phyloP scores from a whole-genome alignment of 2,113 vertebrate genomes.

The Oxyura jamaicensis region DNA sequence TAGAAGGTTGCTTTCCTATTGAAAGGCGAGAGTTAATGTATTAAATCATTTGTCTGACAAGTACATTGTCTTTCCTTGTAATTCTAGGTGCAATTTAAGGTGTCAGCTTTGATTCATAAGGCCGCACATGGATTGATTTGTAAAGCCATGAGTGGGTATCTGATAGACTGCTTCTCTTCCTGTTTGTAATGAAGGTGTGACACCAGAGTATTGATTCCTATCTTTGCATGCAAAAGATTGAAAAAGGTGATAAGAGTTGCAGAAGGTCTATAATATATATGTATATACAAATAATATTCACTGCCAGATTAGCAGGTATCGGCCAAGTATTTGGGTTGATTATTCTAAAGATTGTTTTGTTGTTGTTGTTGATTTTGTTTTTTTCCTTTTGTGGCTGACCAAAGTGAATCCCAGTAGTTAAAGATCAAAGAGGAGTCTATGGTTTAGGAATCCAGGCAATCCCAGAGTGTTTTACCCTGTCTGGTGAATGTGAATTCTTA shows the following conservation, averaged over 20 bases:
- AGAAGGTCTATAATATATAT: neutral
- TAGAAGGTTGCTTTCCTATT: neutral
- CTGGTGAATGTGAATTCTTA: neutral
- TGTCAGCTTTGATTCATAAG: conserved; percentile 32
- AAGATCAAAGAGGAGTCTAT: neutral
- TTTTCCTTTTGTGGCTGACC: neutral
- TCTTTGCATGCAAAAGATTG: neutral
- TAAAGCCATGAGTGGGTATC: neutral
- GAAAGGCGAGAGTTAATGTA: neutral
- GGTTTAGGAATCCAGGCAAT: neutral
- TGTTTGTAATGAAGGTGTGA: neutral
- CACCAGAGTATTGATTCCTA: neutral
- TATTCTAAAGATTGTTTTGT: neutral
- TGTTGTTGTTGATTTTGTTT: neutral
- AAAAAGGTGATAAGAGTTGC: neutral
- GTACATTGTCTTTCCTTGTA: neutral
- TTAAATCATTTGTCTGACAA: conserved; percentile 11
- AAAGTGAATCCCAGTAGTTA: neutral
- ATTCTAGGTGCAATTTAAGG: neutral
- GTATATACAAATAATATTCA: neutral
- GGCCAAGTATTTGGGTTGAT: neutral
- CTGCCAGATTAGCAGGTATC: neutral
- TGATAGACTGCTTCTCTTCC: neutral
- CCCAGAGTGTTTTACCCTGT: neutral
- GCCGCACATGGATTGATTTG: conserved; percentile 9